A percentile compares a stretch with the other conserved stretches of the same genome.
These are phyloP conservation scores for Serilophus lunatus DNA, from an alignment of 2,113 vertebrate species.

Conservation along the genomic window DNA sequence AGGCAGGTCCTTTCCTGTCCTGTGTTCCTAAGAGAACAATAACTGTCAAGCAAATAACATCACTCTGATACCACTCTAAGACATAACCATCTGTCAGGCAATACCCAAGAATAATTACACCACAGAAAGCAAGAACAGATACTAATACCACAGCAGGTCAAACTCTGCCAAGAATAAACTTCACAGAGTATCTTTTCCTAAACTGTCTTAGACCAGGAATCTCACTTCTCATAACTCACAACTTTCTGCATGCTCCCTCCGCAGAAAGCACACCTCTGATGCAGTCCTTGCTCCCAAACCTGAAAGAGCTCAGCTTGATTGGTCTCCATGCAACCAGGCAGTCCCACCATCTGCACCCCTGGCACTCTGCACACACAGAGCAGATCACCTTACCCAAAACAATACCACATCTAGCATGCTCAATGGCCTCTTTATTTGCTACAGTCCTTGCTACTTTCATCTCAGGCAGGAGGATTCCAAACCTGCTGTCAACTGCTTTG, in stretches of 20 bases:
- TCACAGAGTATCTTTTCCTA: not conserved
- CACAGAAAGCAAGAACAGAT: not conserved
- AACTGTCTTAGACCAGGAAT: not conserved
- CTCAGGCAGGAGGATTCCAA: not conserved
- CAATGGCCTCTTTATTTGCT: not conserved
- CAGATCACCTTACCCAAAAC: not conserved
- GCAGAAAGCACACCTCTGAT: not conserved
- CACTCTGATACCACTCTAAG: not conserved
- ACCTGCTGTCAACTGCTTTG: not conserved
- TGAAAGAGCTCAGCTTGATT: not conserved
- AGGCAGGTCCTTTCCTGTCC: slow-evolving; percentile 16
- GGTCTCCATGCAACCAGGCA: not conserved
- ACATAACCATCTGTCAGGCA: not conserved
- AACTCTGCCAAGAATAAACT: not conserved
- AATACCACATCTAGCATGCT: not conserved
- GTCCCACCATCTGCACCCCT: not conserved
- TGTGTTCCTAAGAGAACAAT: not conserved
- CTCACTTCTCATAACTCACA: not conserved
- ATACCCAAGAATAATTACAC: not conserved
- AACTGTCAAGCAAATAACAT: slow-evolving; percentile 26
- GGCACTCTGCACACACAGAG: not conserved
- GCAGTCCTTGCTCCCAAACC: not conserved
- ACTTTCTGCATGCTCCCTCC: not conserved
- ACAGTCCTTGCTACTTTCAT: not conserved
- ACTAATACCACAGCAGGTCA: not conserved